These are phyloP conservation scores for Chrysina gloriosa DNA, from an alignment of 2,888 invertebrate genomes.

Conservation along the genomic window DNA sequence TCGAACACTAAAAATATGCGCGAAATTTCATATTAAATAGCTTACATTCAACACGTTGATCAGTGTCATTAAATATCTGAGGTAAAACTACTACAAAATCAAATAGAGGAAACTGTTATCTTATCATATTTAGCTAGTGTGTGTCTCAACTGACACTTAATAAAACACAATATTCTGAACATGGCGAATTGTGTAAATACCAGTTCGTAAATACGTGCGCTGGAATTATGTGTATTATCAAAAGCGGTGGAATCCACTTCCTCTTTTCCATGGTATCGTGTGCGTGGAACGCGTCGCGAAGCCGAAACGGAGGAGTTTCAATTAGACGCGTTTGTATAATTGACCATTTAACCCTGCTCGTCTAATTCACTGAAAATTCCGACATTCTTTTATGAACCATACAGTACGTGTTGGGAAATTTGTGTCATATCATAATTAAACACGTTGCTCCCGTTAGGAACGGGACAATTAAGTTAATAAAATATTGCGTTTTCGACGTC, in stretches of 20 bases:
- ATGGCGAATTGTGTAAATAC: constrained; percentile 34
- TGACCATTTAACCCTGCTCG: constrained; percentile 28
- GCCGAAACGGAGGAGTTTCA: no score
- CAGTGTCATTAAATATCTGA: constrained; percentile 7
- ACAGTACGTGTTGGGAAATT: neutral
- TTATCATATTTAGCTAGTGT: constrained; percentile 37
- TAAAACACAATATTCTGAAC: constrained; percentile 31
- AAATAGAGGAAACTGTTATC: constrained; percentile 40
- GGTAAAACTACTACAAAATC: constrained; percentile 38
- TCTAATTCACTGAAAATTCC: constrained; percentile 32
- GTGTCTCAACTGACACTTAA: constrained; percentile 33
- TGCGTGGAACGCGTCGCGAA: no score
- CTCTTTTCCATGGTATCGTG: no score
- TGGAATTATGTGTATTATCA: constrained; percentile 29
- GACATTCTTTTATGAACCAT: constrained; percentile 7
- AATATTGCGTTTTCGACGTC: neutral
- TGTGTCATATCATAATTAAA: constrained; percentile 24
- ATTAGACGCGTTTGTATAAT: constrained; percentile 28
- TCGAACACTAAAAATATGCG: constrained; percentile 11
- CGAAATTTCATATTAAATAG: constrained; percentile 14
- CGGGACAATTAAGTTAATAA: neutral
- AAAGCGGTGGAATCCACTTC: constrained; percentile 33
- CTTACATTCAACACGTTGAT: constrained; percentile 19
- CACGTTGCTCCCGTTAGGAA: constrained; percentile 9
- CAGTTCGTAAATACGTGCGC: constrained; percentile 29